phyloP scores from a whole-genome alignment of 2,113 vertebrate genomes.

The Lampris megalopsis region DNA sequence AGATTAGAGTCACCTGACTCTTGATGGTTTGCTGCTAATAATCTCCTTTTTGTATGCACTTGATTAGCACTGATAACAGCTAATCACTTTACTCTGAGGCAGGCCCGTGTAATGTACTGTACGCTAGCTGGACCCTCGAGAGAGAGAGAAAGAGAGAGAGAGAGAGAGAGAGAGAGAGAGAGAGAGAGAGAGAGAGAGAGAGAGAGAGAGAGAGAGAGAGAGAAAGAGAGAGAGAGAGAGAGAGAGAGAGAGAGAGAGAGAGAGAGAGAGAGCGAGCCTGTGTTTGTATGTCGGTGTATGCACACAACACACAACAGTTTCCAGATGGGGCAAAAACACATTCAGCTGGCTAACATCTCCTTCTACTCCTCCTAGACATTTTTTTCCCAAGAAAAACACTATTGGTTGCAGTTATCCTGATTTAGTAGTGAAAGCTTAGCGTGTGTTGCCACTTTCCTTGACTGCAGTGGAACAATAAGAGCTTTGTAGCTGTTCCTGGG shows the following conservation, averaged over 20 bases:
- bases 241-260: slow-evolving; percentile 1
- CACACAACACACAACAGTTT: slow-evolving; percentile 67
- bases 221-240: slow-evolving; percentile 2
- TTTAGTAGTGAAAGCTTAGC: slow-evolving; percentile 68
- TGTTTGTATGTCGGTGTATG: slow-evolving; percentile 5
- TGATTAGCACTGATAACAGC: slow-evolving; percentile 58
- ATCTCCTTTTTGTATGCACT: slow-evolving; percentile 63
- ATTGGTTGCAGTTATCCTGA: slow-evolving; percentile 60
- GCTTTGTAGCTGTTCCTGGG: slow-evolving; percentile 73
- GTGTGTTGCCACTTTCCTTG: slow-evolving; percentile 70
- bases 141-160: not conserved
- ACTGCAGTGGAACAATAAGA: slow-evolving; percentile 78
- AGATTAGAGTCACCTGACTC: slow-evolving; percentile 64
- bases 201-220: slow-evolving; percentile 6
- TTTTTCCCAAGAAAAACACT: slow-evolving; percentile 24
- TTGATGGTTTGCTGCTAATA: slow-evolving; percentile 53
- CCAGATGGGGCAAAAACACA: slow-evolving; percentile 75
- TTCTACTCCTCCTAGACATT: slow-evolving; percentile 22
- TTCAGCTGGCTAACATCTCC: slow-evolving; percentile 39
- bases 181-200: not conserved
- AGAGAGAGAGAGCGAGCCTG: slow-evolving; percentile 34
- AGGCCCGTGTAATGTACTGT: slow-evolving; percentile 60
- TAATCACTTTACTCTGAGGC: slow-evolving; percentile 49
- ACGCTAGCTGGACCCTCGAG: slow-evolving; percentile 16
- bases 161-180: slow-evolving; percentile 6